Base-by-base conservation (phyloP, 2,888 invertebrate genomes). In the Pollenia angustigena region DNA sequence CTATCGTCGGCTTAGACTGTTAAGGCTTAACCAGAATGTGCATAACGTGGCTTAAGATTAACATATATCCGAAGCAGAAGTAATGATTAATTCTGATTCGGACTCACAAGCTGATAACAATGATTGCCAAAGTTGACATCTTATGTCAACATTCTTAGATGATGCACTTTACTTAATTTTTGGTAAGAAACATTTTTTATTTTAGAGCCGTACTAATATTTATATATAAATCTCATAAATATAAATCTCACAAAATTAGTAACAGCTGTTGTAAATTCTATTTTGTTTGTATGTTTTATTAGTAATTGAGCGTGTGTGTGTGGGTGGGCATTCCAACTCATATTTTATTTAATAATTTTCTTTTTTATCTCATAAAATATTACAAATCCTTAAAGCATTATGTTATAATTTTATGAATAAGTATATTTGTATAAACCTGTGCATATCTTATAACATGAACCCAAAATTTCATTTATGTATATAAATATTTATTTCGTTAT, bases 341-440 rank as follows among this genome's bases (percentile, higher is more conserved):
- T 32, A 32, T 14, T 48, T 6, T 48, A 46, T 72, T 46, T 32
- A n/a, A 46, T 60, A 23, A 9, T 14, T 74, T 74, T 74, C 32
- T 48, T 46, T 32, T 32, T 1, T 32, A 71, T 54, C 54, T 23
- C 48, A 62, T 64, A 74, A 85, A 80, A 74, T 80, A 80, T 82
- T 76, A 62, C 76, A 76, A 68, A 75, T 75, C 62, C 80, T 74
- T 75, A 74, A 74, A 80, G 68, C n/a, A 74, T 66, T 23, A 71
- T 23, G 44, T 4, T 46, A 71, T 44, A 44, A 56, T 50, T 69
- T 52, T 48, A 60, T n/a, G 0, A 1, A n/a, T 40, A 62, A 10
- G 1, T 64, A 44, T 18, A 18, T 44, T 44, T 46, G 16, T 46
- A 46, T 1, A 40, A 14, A 14, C 12, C 4, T 44, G 1, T 64